Base-by-base conservation (phyloP, 2,797 vertebrate species). In the Notamacropus eugenii region DNA sequence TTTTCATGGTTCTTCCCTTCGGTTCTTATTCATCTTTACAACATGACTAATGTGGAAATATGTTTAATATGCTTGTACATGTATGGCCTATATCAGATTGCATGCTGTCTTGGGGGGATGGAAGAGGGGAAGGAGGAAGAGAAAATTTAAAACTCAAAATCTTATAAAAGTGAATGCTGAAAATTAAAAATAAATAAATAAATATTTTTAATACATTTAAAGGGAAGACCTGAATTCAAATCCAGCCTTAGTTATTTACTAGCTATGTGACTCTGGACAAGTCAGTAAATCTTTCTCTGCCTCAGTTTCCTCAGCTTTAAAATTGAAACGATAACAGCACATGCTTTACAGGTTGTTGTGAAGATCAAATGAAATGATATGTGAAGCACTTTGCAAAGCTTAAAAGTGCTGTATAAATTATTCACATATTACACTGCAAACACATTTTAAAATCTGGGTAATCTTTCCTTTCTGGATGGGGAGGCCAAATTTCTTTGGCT, bases 261-360 rank as follows among this genome's bases (percentile, higher is more conserved):
- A 74, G 74, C 67, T 93, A 52, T 22, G 55, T 0, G 12, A 8
- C 29, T 19, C 94, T 93, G 28, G 55, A 56, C n/a, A 92, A 90
- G 24, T 90, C 24, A 46, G 31, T 90, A 55, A 34, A 40, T 40
- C 31, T 90, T 31, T 94, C 55, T 27, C 27, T 58, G 91, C n/a
- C 34, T 59, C 59, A 24, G 31, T 28, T 82, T 93, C n/a, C 62
- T 94, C 87, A 19, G 57, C 57, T 90, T n/a, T 59, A 96, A 93
- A 74, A 19, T 58, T 52, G 22, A 4, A 34, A 46, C 54, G 40
- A 57, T 54, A 31, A 67, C 27, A 93, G 90, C 50, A 92, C 3
- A 40, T 46, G 50, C 4, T 8, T 46, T n/a, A 2, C 9, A 93
- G 22, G 11, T 55, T 87, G 58, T 56, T 46, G 10, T 55, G 54